Evolutionary conservation across 2,113 vertebrate species (phyloP).

Genomic region (Glaucidium brasilianum): DNA sequence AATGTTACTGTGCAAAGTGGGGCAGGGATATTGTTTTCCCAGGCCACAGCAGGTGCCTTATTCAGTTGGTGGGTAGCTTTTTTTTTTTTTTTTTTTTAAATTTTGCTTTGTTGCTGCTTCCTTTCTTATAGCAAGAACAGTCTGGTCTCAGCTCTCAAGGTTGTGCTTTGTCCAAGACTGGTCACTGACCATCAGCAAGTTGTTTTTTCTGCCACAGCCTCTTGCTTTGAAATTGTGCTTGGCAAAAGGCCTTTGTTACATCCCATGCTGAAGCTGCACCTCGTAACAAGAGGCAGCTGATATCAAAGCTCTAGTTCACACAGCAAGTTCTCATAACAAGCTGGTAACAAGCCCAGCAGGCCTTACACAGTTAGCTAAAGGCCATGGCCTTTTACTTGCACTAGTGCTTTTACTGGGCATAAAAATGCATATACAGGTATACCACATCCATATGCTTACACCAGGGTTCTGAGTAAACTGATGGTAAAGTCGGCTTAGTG

Average conservation of each 20-base stretch:
- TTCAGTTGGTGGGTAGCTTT: neutral
- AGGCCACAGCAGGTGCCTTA: neutral
- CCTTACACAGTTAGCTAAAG: neutral
- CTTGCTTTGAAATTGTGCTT: neutral
- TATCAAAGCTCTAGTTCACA: neutral
- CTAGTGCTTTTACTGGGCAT: neutral
- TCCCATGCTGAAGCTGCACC: neutral
- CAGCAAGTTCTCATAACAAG: neutral
- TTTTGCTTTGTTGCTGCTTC: neutral
- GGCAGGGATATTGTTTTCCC: neutral
- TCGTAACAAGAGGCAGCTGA: neutral
- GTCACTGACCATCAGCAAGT: neutral
- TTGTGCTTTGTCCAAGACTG: neutral
- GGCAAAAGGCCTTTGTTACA: neutral
- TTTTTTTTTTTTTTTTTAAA: neutral
- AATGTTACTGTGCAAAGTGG: rapidly evolving
- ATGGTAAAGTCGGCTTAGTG: rapidly evolving
- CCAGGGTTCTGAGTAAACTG: neutral
- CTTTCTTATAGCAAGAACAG: neutral
- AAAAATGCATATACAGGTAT: rapidly evolving
- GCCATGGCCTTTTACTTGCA: neutral
- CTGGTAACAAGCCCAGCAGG: rapidly evolving
- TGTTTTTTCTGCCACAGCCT: neutral
- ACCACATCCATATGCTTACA: rapidly evolving
- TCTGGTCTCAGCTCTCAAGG: neutral